Evolutionary conservation across 1,140 invertebrate genomes (phyloP), one percentile per base, ranked within the genome.

Genomic region (Drosophila varians): DNA sequence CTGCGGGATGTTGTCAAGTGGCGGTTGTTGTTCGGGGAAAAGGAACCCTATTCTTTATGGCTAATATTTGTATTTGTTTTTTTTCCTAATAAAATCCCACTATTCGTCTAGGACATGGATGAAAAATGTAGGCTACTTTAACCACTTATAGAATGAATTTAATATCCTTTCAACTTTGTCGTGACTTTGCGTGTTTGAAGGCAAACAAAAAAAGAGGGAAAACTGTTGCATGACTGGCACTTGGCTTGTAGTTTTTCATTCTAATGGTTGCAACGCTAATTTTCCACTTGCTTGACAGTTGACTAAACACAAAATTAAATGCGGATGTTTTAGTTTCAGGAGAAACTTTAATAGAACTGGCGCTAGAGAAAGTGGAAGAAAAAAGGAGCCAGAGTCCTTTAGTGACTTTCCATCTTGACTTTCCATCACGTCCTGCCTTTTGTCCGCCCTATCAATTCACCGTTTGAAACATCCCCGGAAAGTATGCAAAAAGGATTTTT

Each of bases 271-370:
- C 70, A 79, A 53, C 51, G 65, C 83, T 88, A 87, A 87, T 87
- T 87, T 87, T 68, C 56, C 83, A 68, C 57, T 69, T 70, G 19
- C 65, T 88, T 77, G 83, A 82, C 74, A 82, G 77, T 77, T 77
- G 70, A 87, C 68, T 77, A 58, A 64, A 64, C 55, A 64, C 19
- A 48, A 21, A 25, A 28, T 26, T 25, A 51, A 34, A 31, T 42
- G 26, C 16, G 11, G 14, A 34, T 31, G 28, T 11, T 34, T 21
- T 4, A 38, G 25, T 49, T 47, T n/a, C n/a, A n/a, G 26, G 14
- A 28, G 25, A 51, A 79, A 58, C 56, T 16, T 47, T 57, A 46
- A 56, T 65, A 68, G 60, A 66, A 9, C 12, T 26, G 23, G 4
- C 9, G 14, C 19, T 23, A 18, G 11, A 21, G 14, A 12, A 25